Evolutionary conservation across 2,888 invertebrate species (phyloP).

Genomic region (Stenolophus ochropezus): DNA sequence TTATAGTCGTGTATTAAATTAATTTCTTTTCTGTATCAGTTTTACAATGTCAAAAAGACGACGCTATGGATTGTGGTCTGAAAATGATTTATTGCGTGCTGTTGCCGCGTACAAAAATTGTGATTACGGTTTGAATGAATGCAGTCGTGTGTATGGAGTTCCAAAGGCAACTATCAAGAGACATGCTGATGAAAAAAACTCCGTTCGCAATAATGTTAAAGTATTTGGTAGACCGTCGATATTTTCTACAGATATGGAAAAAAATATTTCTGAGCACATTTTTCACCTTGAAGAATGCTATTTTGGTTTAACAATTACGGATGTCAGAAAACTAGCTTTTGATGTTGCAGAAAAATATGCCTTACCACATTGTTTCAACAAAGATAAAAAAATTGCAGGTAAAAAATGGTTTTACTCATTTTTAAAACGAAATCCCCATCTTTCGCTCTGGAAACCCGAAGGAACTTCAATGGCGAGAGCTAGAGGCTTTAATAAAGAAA

Average conservation of each 20-base stretch:
- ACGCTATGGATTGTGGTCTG: too few relatives aligned
- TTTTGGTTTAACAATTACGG: conserved; percentile 61
- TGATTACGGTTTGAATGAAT: conserved; percentile 20
- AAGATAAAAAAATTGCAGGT: conserved; percentile 55
- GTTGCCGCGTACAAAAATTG: too few relatives aligned
- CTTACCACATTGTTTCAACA: conserved; percentile 57
- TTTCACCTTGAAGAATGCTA: conserved; percentile 30
- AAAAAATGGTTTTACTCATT: conserved; percentile 60
- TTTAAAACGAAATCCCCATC: conserved; percentile 48
- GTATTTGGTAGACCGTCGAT: conserved; percentile 9
- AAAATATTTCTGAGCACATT: conserved; percentile 31
- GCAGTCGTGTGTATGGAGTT: conserved; percentile 17
- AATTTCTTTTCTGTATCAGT: too few relatives aligned
- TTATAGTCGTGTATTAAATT: too few relatives aligned
- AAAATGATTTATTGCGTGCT: too few relatives aligned
- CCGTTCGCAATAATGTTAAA: background rate
- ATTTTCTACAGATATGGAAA: conserved; percentile 37
- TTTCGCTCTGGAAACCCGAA: conserved; percentile 54
- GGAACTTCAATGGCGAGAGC: conserved; percentile 62
- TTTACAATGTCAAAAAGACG: too few relatives aligned
- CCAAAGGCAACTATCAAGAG: conserved; percentile 17
- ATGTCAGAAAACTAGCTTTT: conserved; percentile 60
- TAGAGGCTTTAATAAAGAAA: conserved; percentile 61
- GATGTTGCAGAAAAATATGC: conserved; percentile 55
- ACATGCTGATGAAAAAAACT: conserved; percentile 2